Evolutionary conservation across 2,888 invertebrate genomes (phyloP).

Genomic region (Dicyrtomina minuta): DNA sequence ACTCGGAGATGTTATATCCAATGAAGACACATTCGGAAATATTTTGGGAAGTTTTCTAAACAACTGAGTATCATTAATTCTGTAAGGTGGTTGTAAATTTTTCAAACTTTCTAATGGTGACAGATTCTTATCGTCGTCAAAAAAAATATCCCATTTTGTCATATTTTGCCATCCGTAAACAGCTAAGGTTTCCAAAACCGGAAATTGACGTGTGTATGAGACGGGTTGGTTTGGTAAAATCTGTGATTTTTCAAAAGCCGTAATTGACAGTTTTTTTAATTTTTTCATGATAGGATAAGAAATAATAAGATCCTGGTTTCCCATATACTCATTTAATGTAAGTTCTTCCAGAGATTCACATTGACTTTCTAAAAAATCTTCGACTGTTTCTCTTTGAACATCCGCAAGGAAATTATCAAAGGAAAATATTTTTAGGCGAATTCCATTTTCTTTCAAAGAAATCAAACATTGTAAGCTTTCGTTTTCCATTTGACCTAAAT

Average conservation of each 20-base stretch:
- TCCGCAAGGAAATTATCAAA: slow-evolving; percentile 41
- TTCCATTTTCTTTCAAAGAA: slow-evolving; percentile 35
- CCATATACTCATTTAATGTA: slow-evolving; percentile 42
- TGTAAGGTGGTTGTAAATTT: slow-evolving; percentile 18
- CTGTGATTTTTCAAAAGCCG: slow-evolving; percentile 40
- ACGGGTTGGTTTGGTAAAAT: slow-evolving; percentile 39
- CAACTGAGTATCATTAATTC: slow-evolving; percentile 13
- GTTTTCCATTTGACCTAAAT: slow-evolving; percentile 40
- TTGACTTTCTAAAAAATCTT: slow-evolving; percentile 37
- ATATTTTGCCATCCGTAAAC: slow-evolving; percentile 44
- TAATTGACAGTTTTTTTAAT: slow-evolving; percentile 37
- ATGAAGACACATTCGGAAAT: slow-evolving; percentile 4
- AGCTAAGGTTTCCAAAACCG: slow-evolving; percentile 35
- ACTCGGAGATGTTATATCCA: slow-evolving; percentile 25
- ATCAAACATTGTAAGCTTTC: slow-evolving; percentile 32
- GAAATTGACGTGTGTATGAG: slow-evolving; percentile 37
- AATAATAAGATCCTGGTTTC: slow-evolving; percentile 38
- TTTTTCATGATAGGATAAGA: slow-evolving; percentile 40
- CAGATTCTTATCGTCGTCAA: slow-evolving; percentile 37
- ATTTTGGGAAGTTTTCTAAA: background rate
- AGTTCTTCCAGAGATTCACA: slow-evolving; percentile 37
- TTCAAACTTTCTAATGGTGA: background rate
- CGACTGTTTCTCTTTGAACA: slow-evolving; percentile 35
- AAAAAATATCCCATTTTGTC: slow-evolving; percentile 42
- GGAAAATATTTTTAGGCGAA: slow-evolving; percentile 38